Conservation (phyloP, 2,797 vertebrate genomes). For the Mormyrus hasselquistii region DNA sequence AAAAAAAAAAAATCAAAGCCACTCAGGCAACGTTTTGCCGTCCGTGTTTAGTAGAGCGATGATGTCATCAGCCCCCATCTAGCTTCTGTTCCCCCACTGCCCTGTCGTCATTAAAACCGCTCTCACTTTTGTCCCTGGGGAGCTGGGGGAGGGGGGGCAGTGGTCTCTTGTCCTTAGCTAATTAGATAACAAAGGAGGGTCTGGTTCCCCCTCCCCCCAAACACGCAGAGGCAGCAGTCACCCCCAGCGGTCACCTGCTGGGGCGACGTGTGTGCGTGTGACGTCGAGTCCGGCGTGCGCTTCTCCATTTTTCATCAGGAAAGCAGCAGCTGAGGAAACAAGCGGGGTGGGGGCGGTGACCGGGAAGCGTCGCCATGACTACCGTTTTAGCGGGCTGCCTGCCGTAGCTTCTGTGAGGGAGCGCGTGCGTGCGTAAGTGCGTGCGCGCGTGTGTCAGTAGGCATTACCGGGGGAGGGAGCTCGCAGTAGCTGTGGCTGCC, state of each 20-base stretch:
- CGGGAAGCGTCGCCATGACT: conserved; percentile 80
- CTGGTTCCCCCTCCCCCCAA: not conserved
- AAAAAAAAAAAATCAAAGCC: not conserved
- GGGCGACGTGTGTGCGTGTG: not conserved
- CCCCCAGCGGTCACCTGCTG: not conserved
- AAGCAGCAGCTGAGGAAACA: conserved; percentile 53
- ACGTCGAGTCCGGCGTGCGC: conserved; percentile 19
- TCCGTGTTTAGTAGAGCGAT: not conserved
- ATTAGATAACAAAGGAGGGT: conserved; percentile 27
- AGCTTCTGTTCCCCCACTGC: not conserved
- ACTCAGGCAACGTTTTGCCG: not conserved
- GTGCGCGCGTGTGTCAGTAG: conserved; percentile 26
- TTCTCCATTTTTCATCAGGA: conserved; percentile 60
- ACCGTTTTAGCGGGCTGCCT: conserved; percentile 71
- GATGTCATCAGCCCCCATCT: not conserved
- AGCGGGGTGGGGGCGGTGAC: conserved; percentile 46
- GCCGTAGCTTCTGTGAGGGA: conserved; percentile 52
- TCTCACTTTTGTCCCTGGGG: not conserved
- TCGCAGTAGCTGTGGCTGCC: conserved; percentile 59
- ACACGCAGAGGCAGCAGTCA: not conserved
- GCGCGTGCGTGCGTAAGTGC: not conserved
- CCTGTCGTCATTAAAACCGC: not conserved
- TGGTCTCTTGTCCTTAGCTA: conserved; percentile 10
- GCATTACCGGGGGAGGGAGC: conserved; percentile 67
- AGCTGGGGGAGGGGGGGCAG: not conserved